Conservation (phyloP, 2,888 invertebrate species). For the Enoplolaimus lenunculus region DNA sequence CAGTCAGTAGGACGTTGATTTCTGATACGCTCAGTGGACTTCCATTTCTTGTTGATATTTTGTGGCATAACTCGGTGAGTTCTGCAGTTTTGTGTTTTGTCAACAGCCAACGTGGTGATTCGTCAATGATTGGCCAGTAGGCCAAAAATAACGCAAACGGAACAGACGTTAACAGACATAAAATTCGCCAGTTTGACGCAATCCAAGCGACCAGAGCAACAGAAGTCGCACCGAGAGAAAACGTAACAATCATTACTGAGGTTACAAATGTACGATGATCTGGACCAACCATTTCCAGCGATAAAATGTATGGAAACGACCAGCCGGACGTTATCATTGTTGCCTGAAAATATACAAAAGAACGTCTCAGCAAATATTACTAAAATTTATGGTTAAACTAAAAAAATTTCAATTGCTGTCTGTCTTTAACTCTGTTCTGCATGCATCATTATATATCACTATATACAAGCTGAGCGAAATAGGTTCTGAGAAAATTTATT, state of each 20-base stretch:
- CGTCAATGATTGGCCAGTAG: conserved; percentile 3
- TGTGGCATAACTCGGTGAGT: neutral
- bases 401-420: too few relatives aligned
- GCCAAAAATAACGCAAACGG: conserved; percentile 12
- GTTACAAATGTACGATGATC: conserved; percentile 16
- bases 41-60: conserved; percentile 13
- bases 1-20: conserved; percentile 2
- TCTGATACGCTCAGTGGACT: neutral
- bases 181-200: neutral
- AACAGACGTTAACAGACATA: neutral
- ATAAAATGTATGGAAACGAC: conserved; percentile 13
- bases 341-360: neutral
- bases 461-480: too few relatives aligned
- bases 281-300: conserved; percentile 19
- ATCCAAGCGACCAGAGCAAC: conserved; percentile 17
- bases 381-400: too few relatives aligned
- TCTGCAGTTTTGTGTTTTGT: neutral
- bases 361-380: too few relatives aligned
- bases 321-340: conserved; percentile 9
- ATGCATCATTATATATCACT: too few relatives aligned
- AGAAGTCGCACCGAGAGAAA: conserved; percentile 1
- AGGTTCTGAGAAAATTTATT: too few relatives aligned
- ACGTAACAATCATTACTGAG: conserved; percentile 9
- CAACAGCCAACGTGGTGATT: conserved; percentile 21
- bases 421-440: too few relatives aligned